Percentiles rank a stretch among this genome's conserved stretches.
Evolutionary conservation across 2,888 invertebrate species (phyloP).

Genomic region (Campoplex capitator): DNA sequence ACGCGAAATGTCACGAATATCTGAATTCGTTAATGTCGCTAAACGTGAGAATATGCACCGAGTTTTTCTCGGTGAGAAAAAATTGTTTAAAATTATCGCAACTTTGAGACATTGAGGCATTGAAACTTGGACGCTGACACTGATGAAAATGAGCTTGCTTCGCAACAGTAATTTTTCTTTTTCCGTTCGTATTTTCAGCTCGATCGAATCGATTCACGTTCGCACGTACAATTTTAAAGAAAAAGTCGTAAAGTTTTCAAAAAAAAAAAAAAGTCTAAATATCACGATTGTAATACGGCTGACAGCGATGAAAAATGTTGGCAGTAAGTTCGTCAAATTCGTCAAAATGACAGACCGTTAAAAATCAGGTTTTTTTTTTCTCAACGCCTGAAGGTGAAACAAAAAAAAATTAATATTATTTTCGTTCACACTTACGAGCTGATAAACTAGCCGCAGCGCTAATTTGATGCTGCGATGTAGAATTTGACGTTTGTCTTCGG

Average conservation of each 20-base stretch:
- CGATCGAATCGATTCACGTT: neutral
- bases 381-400: too few species aligned
- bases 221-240: neutral
- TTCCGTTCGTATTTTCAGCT: too few species aligned
- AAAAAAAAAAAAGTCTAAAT: neutral
- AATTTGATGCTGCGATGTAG: slow-evolving; percentile 83
- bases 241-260: neutral
- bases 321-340: neutral
- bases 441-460: slow-evolving; percentile 90
- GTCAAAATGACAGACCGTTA: too few species aligned
- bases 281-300: neutral
- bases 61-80: slow-evolving; percentile 12
- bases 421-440: slow-evolving; percentile 88
- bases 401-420: neutral
- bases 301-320: neutral
- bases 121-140: neutral
- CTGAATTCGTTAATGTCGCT: slow-evolving; percentile 56
- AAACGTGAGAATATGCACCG: slow-evolving; percentile 54
- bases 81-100: neutral
- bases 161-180: neutral
- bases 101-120: neutral
- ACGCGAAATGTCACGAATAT: slow-evolving; percentile 54
- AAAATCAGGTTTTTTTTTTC: too few species aligned
- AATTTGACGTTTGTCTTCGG: slow-evolving; percentile 68
- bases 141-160: neutral